phyloP scores from a whole-genome alignment of 2,113 vertebrate genomes.

The Lota lota region DNA sequence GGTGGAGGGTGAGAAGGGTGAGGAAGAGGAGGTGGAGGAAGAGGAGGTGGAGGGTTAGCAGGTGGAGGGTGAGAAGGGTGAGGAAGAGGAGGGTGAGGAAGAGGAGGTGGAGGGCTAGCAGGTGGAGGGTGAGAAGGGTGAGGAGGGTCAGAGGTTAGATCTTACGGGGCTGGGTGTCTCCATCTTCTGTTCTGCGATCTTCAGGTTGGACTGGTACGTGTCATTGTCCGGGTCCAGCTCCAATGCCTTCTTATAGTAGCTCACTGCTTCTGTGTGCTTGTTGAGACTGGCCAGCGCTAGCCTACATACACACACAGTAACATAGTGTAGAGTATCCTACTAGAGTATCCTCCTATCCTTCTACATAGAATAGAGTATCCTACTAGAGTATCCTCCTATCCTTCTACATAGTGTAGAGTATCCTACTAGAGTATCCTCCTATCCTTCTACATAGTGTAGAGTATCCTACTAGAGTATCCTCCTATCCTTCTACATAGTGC shows the following conservation, averaged over 20 bases:
- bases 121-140: no score
- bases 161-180: conserved; percentile 87
- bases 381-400: no score
- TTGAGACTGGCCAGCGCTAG: conserved; percentile 91
- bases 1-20: no score
- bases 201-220: conserved; percentile 90
- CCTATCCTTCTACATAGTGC: background rate
- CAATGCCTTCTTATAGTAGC: conserved; percentile 90
- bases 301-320: conserved; percentile 54
- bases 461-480: no score
- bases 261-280: conserved; percentile 88
- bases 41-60: no score
- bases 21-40: no score
- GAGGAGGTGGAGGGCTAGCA: no score
- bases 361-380: no score
- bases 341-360: background rate
- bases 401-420: no score
- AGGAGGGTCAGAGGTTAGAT: background rate
- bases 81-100: no score
- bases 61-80: no score
- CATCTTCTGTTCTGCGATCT: conserved; percentile 92
- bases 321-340: no score
- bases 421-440: background rate
- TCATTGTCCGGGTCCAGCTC: conserved; percentile 96
- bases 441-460: conserved; percentile 57